Evolutionary conservation across 1,140 invertebrate species (phyloP).

Genomic region (Bombus impatiens): DNA sequence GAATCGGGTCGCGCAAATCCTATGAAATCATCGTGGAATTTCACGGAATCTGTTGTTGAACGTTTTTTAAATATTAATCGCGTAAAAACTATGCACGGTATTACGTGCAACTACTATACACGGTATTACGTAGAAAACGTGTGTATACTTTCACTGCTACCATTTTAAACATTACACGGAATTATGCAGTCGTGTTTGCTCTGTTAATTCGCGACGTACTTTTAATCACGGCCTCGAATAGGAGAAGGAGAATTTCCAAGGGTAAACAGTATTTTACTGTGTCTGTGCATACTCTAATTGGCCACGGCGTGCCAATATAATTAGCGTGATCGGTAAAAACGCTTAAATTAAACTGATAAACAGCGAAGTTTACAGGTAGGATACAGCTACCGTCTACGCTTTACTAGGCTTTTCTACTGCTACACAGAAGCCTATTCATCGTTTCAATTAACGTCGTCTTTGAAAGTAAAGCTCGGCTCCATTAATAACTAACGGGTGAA

Average conservation of each 20-base stretch:
- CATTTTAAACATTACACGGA: neutral
- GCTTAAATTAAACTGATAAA: constrained; percentile 30
- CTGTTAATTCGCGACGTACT: neutral
- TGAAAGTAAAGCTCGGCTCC: neutral
- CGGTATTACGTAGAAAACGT: neutral
- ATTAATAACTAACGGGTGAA: neutral
- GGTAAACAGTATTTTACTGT: neutral
- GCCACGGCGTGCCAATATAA: constrained; percentile 35
- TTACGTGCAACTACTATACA: too few species aligned
- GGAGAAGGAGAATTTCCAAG: neutral
- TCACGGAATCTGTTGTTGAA: too few species aligned
- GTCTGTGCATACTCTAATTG: constrained; percentile 32
- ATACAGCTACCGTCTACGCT: constrained; percentile 3
- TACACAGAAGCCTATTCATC: constrained; percentile 11
- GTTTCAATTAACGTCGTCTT: constrained; percentile 31
- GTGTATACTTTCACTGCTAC: neutral
- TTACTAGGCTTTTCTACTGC: neutral
- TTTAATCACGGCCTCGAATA: constrained; percentile 8
- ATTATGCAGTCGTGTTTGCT: neutral
- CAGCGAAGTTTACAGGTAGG: constrained; percentile 10
- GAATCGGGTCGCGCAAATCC: too few species aligned
- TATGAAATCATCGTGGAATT: too few species aligned
- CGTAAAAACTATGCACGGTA: neutral
- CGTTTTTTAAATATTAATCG: neutral
- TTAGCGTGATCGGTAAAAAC: constrained; percentile 14